Evolutionary conservation across 2,888 invertebrate genomes (phyloP), one percentile per base, ranked within the genome.

Genomic region (Spisula subtruncata): DNA sequence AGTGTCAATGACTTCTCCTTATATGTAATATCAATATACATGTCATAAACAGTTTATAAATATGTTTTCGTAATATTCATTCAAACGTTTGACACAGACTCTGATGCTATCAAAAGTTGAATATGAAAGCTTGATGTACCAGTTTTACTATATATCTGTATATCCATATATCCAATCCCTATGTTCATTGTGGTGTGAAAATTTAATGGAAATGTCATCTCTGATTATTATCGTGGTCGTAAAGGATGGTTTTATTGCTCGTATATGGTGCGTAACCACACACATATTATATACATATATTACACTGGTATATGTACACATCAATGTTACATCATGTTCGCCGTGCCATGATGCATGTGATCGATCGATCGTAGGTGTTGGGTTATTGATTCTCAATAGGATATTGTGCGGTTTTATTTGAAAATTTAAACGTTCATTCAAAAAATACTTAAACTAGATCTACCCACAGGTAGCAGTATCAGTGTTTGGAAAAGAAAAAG

Each of bases 171-270:
- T 41, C 10, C 60, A 66, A 51, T 66, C 60, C 56, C 60, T 66
- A 25, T 66, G 60, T 66, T 66, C 60, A 66, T 10, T 66, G 25
- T 25, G 60, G 60, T 66, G 60, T 66, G 60, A 66, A 66, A 66
- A 66, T 66, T 66, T n/a, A 66, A 66, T 66, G 60, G 2, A 66
- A 66, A 66, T 66, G 60, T 66, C 60, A 66, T 66, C 60, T 4
- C 60, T 66, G 60, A 66, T 66, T 25, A n/a, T 66, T 66, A 66
- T 66, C 60, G 0, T 4, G 6, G 4, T 25, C 1, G 60, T 66
- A 25, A 66, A 66, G 60, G 60, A 66, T 66, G 60, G 60, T 66
- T 66, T 25, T 66, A 10, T 66, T 25, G 60, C 25, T n/a, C 20
- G 10, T 66, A 66, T 66, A 66, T 25, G 60, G 25, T n/a, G 25